Evolutionary conservation across 2,113 vertebrate genomes (phyloP).

Genomic region (Panthera tigris): DNA sequence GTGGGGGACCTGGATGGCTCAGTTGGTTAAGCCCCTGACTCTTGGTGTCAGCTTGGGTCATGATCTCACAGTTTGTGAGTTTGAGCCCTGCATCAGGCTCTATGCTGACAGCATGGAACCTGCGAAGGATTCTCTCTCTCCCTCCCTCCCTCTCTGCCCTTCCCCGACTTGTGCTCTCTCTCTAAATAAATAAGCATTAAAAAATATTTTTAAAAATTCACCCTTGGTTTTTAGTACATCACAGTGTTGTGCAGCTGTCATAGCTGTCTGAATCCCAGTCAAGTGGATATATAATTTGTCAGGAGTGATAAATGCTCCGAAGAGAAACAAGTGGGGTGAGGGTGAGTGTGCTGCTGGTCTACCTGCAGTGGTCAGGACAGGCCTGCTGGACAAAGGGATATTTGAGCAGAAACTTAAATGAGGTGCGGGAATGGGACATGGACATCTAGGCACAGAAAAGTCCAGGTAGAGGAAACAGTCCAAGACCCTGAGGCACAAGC

Average conservation of each 20-base stretch:
- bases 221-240: neutral
- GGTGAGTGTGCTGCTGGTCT: neutral
- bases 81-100: too few relatives aligned
- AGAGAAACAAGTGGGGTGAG: neutral
- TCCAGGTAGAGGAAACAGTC: neutral
- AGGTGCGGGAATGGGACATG: neutral
- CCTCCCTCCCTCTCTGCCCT: too few relatives aligned
- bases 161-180: too few relatives aligned
- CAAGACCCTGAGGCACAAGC: neutral
- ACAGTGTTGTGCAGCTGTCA: too few relatives aligned
- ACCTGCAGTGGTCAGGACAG: neutral
- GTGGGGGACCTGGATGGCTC: too few relatives aligned
- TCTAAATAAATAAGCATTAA: too few relatives aligned
- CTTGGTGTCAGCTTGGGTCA: too few relatives aligned
- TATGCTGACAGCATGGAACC: too few relatives aligned
- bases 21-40: too few relatives aligned
- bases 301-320: neutral
- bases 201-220: neutral
- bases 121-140: too few relatives aligned
- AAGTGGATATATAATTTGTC: neutral
- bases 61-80: too few relatives aligned
- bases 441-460: neutral
- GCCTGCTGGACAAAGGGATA: neutral
- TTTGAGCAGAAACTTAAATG: neutral
- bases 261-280: neutral